Evolutionary conservation across 2,113 vertebrate species (phyloP), one percentile per base, ranked within the genome.

Genomic region (Herpetotheres cachinnans): DNA sequence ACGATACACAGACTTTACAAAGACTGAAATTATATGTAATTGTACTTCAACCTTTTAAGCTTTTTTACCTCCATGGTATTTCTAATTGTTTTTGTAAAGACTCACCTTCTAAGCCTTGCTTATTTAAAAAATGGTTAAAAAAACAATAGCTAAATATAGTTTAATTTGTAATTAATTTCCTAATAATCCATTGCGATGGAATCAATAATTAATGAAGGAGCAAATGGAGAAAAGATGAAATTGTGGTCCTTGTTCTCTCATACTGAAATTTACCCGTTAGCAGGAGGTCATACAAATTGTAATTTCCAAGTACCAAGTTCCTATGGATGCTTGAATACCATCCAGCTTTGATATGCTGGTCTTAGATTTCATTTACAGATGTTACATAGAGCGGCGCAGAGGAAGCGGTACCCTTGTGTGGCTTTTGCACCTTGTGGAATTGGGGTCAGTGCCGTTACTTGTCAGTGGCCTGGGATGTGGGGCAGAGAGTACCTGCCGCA

Each of bases 281-380:
- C 38, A 74, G 65, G 24, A 63, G 62, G 66, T 85, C 20, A 18
- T 11, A 71, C n/a, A 66, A 78, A 21, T 7, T 54, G 22, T 59
- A 4, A 49, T 88, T 92, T 67, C 38, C 38, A 38, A 46, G 32
- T 40, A 36, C 52, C 1, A 0, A 8, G 18, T 91, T 91, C 54
- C 29, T n/a, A 0, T 21, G 56, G 67, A 18, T 0, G 2, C 32
- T 52, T 50, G 49, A 69, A 14, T 52, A 38, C 29, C 0, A 0
- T 38, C 70, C 16, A 3, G 40, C 44, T 76, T 55, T n/a, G 63
- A 30, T 15, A 3, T 17, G 16, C n/a, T 54, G 27, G 4, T 49
- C 52, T 71, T 54, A 3, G 19, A n/a, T 73, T 40, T 67, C 13
- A 6, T 30, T 49, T 40, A 36, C 58, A 61, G 70, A 11, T 44